Evolutionary conservation across 2,888 invertebrate genomes (phyloP).

Genomic region (Pterostichus niger): DNA sequence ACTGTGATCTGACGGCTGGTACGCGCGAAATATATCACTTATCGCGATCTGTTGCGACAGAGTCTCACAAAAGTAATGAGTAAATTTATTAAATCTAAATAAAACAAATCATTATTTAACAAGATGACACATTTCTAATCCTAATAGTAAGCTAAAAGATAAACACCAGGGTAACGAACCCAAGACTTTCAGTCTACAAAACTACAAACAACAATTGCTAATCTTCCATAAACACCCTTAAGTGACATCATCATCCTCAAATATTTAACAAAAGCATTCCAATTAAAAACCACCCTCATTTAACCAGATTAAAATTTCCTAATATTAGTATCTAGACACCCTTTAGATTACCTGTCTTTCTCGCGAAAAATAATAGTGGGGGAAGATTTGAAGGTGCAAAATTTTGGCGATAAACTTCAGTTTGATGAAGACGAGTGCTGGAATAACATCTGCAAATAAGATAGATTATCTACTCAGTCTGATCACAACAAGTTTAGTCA

Average conservation of each 20-base stretch:
- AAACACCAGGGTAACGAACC: no score
- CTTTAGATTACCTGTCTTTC: neutral
- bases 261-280: constrained; percentile 12
- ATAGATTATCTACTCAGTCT: neutral
- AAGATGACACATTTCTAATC: no score
- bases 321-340: neutral
- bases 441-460: constrained; percentile 19
- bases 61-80: no score
- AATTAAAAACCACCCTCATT: neutral
- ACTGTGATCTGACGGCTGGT: no score
- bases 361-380: neutral
- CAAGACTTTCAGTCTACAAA: no score
- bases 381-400: neutral
- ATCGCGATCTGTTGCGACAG: no score
- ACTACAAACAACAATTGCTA: neutral
- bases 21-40: no score
- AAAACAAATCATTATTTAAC: no score
- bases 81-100: no score
- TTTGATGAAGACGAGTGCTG: neutral
- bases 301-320: neutral
- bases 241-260: constrained; percentile 5
- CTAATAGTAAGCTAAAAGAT: no score
- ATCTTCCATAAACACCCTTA: constrained; percentile 6
- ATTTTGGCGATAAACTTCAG: neutral
- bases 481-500: constrained; percentile 55